Evolutionary conservation across 2,888 invertebrate species (phyloP).

Genomic region (Drosophila mettleri): DNA sequence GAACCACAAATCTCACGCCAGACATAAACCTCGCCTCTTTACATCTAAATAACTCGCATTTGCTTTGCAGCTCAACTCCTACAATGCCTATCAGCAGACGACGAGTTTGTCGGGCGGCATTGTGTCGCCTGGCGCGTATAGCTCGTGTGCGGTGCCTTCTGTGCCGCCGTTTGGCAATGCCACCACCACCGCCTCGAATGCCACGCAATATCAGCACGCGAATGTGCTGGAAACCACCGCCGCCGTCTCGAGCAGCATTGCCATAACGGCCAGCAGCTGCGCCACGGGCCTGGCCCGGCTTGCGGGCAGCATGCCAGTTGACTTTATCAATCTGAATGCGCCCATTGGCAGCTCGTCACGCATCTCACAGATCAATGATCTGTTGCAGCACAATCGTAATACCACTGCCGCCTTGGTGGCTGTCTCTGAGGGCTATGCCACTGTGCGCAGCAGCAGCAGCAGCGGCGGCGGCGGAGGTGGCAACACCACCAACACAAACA

Average conservation of each 20-base stretch:
- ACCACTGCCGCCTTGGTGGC: conserved; percentile 81
- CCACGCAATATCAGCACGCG: conserved; percentile 67
- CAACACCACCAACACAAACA: conserved; percentile 25
- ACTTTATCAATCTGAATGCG: conserved; percentile 80
- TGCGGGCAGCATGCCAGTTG: conserved; percentile 18
- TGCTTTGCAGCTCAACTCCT: conserved; percentile 54
- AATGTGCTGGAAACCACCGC: conserved; percentile 70
- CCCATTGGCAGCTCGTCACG: conserved; percentile 82
- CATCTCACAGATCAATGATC: conserved; percentile 83
- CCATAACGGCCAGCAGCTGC: conserved; percentile 38
- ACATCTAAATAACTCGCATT: neutral
- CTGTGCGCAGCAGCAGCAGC: conserved; percentile 26
- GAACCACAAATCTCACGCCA: no score
- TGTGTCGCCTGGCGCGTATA: conserved; percentile 57
- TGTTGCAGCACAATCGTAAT: conserved; percentile 83
- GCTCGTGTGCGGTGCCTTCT: conserved; percentile 82
- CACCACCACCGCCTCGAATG: conserved; percentile 78
- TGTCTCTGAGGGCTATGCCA: conserved; percentile 64
- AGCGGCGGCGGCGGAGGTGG: conserved; percentile 22
- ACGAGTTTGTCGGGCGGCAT: conserved; percentile 38
- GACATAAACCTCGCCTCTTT: no score
- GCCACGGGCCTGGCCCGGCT: conserved; percentile 29
- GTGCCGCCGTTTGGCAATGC: conserved; percentile 79
- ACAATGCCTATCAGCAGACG: conserved; percentile 52
- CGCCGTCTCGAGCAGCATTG: conserved; percentile 56